Base-by-base conservation (phyloP, 2,113 vertebrate species). In the Tenebrosternarchus preto region DNA sequence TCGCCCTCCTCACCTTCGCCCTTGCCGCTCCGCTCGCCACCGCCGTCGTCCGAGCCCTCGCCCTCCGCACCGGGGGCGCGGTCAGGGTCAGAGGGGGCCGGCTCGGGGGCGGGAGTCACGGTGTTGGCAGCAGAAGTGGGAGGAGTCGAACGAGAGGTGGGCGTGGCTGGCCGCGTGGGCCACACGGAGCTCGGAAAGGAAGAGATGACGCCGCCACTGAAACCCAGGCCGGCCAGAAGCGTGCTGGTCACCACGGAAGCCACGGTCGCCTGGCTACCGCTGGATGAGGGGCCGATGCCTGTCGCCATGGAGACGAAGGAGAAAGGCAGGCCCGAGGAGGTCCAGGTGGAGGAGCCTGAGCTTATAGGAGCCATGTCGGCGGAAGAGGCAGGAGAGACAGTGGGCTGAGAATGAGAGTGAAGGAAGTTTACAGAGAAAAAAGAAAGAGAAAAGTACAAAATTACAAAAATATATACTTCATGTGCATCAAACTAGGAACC, bases 341-440 rank as follows among this genome's bases (percentile, higher is more conserved):
- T 98, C 97, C 97, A 99, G 24, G 97, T 99, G 29, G 97, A 99
- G 25, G 97, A 98, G 31, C 97, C 97, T 0, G 97, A 98, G 86
- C 96, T 98, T 93, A 99, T 99, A 83, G 97, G 97, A 76, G 97
- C 97, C 97, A 99, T 99, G 91, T 98, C 97, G 0, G 97, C 97
- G 0, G 97, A 98, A 63, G 97, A 96, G 76, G 96, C 97, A 29
- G 97, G 96, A 88, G 97, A 97, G 4, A 94, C 94, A 0, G 96
- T 98, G 25, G 97, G 96, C 96, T 99, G 90, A 25, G 0, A 20
- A 61, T 63, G 25, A 59, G 15, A 22, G n/a, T 63, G 60, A 39
- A n/a, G n/a, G n/a, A n/a, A n/a, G n/a, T n/a, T n/a, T n/a, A n/a
- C n/a, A 15, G 63, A 74, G 39, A n/a, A 29, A 70, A 5, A 57